phyloP scores from a whole-genome alignment of 2,113 vertebrate genomes.

The Leucopsar rothschildi region DNA sequence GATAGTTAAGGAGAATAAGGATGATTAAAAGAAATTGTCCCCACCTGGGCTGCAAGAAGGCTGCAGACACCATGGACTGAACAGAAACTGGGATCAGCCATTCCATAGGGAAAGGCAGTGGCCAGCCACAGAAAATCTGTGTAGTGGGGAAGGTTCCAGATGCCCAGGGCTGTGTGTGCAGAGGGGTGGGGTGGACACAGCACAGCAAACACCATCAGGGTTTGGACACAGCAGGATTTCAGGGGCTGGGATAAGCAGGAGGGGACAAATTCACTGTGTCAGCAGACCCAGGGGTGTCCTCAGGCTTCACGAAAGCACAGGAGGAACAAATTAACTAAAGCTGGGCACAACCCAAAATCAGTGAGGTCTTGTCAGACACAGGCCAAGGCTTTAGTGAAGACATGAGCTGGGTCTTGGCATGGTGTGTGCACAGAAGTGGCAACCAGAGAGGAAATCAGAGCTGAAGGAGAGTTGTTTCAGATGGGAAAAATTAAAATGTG shows the following conservation, averaged over 20 bases:
- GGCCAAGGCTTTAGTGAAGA: conserved; percentile 11
- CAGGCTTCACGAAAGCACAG: background rate
- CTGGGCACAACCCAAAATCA: conserved; percentile 6
- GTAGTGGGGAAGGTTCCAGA: background rate
- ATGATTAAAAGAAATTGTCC: background rate
- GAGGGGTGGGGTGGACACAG: background rate
- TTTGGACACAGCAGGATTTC: background rate
- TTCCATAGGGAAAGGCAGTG: background rate
- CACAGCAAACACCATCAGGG: background rate
- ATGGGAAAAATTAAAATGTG: conserved; percentile 40
- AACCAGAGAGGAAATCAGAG: background rate
- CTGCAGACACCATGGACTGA: background rate
- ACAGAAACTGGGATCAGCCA: background rate
- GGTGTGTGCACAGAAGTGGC: background rate
- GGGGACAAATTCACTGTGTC: background rate
- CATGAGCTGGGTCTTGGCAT: conserved; percentile 1
- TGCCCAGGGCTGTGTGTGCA: background rate
- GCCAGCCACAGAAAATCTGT: background rate
- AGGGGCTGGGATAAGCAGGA: background rate
- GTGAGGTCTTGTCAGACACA: background rate
- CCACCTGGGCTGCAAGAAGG: background rate
- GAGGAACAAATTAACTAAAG: background rate
- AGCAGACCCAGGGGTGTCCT: background rate
- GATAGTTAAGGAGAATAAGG: background rate
- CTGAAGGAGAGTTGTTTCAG: background rate